Conservation (phyloP, 2,797 vertebrate species). For the Onychomys arenicola region DNA sequence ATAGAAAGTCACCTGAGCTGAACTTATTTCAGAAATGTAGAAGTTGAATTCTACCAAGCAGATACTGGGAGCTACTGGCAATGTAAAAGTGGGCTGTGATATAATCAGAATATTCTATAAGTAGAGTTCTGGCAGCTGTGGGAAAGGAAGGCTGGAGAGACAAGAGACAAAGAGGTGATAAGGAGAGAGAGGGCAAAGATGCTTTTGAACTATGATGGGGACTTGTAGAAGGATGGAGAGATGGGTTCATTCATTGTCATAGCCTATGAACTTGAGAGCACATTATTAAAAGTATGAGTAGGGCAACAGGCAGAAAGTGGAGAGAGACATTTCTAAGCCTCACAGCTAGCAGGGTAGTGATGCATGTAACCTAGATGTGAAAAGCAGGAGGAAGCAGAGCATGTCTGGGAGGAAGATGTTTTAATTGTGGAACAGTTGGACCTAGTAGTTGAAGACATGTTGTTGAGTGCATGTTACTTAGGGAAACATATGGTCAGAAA, state of each 20-base stretch:
- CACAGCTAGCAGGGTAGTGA: not conserved
- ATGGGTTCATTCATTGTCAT: not conserved
- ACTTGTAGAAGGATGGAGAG: not conserved
- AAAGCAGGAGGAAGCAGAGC: slow-evolving; percentile 10
- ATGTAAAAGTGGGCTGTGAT: not conserved
- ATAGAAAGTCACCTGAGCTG: not conserved
- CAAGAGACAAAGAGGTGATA: not conserved
- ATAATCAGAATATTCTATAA: not conserved
- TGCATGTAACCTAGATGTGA: not conserved
- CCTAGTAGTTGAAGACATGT: not conserved
- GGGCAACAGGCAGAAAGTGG: not conserved
- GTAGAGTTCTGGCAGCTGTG: not conserved
- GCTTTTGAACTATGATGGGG: not conserved
- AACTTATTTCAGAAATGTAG: slow-evolving; percentile 31
- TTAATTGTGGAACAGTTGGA: not conserved
- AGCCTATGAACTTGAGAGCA: not conserved
- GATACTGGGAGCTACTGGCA: not conserved
- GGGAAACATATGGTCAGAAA: not conserved
- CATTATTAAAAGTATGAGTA: not conserved
- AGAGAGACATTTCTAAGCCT: not conserved
- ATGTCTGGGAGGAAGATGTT: not conserved
- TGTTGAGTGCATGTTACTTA: not conserved
- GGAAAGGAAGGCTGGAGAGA: not conserved
- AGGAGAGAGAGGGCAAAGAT: not conserved
- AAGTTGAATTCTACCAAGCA: slow-evolving; percentile 39